These are phyloP conservation scores for Automeris io DNA, from an alignment of 2,888 invertebrate genomes.

Conservation along the genomic window DNA sequence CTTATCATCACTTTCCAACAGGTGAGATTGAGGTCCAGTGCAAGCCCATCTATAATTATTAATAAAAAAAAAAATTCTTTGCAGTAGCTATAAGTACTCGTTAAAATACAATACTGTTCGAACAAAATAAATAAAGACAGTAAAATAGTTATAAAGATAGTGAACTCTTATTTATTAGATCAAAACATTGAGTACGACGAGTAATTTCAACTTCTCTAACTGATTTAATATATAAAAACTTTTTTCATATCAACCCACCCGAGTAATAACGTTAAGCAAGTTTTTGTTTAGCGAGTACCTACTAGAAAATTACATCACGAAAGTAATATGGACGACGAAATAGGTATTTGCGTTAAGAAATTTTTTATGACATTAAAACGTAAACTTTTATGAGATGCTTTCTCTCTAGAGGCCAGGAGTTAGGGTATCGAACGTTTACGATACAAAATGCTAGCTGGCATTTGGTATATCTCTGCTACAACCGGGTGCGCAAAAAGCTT, in stretches of 20 bases:
- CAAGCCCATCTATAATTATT: too few relatives aligned
- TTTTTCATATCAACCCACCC: background rate
- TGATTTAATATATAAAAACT: background rate
- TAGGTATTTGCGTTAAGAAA: conserved; percentile 32
- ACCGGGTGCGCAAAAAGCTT: too few relatives aligned
- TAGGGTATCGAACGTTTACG: background rate
- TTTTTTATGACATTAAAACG: conserved; percentile 39
- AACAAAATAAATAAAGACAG: background rate
- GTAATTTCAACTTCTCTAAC: background rate
- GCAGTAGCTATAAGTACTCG: too few relatives aligned
- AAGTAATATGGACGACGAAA: conserved; percentile 15
- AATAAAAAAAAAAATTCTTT: too few relatives aligned
- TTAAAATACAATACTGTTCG: too few relatives aligned
- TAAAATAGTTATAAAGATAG: background rate
- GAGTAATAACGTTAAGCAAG: background rate
- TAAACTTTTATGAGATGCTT: conserved; percentile 39
- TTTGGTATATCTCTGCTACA: too few relatives aligned
- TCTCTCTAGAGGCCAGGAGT: conserved; percentile 21
- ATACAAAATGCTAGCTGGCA: too few relatives aligned
- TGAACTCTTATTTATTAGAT: background rate
- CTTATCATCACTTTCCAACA: too few relatives aligned
- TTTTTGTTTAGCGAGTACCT: background rate
- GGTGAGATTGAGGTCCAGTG: too few relatives aligned
- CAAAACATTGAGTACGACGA: background rate
- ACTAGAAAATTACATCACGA: background rate